These are phyloP conservation scores for Malaclemys terrapin DNA, from an alignment of 2,113 vertebrate species.

Conservation along the genomic window DNA sequence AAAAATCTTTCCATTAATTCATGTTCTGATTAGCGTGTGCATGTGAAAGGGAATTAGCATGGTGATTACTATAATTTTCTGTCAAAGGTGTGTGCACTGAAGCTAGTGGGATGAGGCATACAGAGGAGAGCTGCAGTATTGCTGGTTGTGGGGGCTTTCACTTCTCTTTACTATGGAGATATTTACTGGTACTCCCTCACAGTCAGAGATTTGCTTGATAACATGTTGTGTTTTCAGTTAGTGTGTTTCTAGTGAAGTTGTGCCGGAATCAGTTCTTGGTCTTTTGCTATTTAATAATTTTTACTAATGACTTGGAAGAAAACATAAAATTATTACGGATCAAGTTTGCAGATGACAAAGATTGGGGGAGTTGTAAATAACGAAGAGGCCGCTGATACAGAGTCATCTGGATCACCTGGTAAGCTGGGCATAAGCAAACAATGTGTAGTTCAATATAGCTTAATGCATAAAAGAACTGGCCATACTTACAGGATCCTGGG, in stretches of 20 bases:
- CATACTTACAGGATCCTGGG: background rate
- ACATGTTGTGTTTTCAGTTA: no score
- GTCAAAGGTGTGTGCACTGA: background rate
- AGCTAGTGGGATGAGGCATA: background rate
- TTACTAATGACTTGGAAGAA: background rate
- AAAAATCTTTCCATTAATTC: accelerated
- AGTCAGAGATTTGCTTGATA: no score
- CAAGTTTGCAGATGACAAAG: background rate
- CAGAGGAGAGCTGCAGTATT: background rate
- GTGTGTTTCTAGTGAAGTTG: background rate
- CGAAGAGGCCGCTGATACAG: background rate
- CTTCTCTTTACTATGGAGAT: accelerated
- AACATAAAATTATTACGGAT: background rate
- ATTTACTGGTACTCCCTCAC: background rate
- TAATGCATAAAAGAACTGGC: background rate
- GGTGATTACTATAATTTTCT: background rate
- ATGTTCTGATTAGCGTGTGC: background rate
- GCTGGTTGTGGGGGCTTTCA: background rate
- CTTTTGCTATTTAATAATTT: background rate
- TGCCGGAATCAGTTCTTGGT: background rate
- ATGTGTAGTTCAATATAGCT: background rate
- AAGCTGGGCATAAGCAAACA: background rate
- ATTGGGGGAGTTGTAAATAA: background rate
- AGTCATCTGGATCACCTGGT: background rate
- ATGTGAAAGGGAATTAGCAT: background rate